Evolutionary conservation across 2,797 vertebrate genomes (phyloP), one percentile per base, ranked within the genome.

Genomic region (Cirrhinus mrigala): DNA sequence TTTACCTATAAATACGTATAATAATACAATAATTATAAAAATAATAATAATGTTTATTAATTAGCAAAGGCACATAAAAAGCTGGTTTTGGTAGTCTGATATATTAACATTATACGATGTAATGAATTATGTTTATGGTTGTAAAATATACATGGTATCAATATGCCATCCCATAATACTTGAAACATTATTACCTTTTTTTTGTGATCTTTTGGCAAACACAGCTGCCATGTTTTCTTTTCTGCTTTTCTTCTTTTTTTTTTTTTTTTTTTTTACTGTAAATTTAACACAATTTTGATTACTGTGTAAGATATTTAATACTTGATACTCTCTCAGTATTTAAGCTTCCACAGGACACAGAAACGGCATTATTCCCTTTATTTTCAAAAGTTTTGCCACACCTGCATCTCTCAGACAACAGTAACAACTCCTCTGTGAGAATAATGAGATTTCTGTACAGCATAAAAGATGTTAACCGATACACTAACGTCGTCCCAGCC

Each of bases 361-460:
- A 37, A 58, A 6, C 3, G 8, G 24, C 24, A 50, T 29, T 12
- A 11, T 24, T 79, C 66, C 10, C 27, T 33, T 75, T 75, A 12
- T 15, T 40, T 84, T 77, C 48, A 78, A 5, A 66, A 16, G 37
- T 40, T 84, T 69, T 37, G 60, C 18, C 29, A 4, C 83, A 84
- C 54, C 75, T 70, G 75, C 18, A 84, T 78, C 64, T 58, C 48
- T 16, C 44, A 75, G 56, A 76, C n/a, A 20, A 76, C n/a, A 20
- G 44, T 27, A 22, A 64, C 15, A 18, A 46, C 16, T 20, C 48
- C 79, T 37, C 29, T 52, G 24, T 29, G 18, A 66, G 73, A 76
- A 20, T 78, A 44, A 68, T 18, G 12, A 68, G 12, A n/a, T 24
- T 24, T 56, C 48, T n/a, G 68, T 50, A 16, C 24, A 20, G 20